Conservation (phyloP, 1,140 invertebrate genomes). For the Zaprionus davidi region DNA sequence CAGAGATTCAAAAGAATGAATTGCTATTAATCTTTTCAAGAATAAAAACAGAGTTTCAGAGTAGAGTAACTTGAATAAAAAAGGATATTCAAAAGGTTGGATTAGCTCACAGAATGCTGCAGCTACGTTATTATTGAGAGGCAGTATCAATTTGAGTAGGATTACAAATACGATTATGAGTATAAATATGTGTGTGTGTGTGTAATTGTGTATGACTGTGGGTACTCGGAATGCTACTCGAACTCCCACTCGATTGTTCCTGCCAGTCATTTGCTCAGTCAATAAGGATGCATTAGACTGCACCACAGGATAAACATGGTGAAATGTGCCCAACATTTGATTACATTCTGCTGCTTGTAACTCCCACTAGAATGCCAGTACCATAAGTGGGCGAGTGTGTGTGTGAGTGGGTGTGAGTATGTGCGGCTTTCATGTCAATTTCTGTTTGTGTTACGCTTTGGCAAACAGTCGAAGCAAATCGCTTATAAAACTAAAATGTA, state of each 20-base stretch:
- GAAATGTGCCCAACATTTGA: constrained; percentile 71
- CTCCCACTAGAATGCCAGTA: constrained; percentile 6
- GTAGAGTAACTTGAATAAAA: background rate
- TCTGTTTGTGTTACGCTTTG: constrained; percentile 71
- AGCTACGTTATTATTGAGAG: background rate
- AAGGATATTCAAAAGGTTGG: background rate
- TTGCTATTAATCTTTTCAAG: too few relatives aligned
- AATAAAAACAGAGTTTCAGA: too few relatives aligned
- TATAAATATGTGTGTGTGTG: background rate
- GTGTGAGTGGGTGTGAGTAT: constrained; percentile 3
- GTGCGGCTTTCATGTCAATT: constrained; percentile 68
- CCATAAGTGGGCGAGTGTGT: background rate
- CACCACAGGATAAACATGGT: constrained; percentile 31
- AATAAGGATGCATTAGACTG: constrained; percentile 42
- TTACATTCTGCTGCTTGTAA: constrained; percentile 55
- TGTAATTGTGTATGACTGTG: background rate
- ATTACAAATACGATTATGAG: background rate
- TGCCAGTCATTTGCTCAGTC: constrained; percentile 27
- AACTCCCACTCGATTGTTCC: constrained; percentile 4
- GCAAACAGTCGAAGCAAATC: constrained; percentile 68
- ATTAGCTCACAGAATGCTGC: background rate
- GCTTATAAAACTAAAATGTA: constrained; percentile 74
- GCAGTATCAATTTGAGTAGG: background rate
- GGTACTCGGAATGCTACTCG: background rate
- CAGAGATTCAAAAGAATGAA: background rate